phyloP scores from a whole-genome alignment of 2,888 invertebrate species.

The Vanessa cardui region DNA sequence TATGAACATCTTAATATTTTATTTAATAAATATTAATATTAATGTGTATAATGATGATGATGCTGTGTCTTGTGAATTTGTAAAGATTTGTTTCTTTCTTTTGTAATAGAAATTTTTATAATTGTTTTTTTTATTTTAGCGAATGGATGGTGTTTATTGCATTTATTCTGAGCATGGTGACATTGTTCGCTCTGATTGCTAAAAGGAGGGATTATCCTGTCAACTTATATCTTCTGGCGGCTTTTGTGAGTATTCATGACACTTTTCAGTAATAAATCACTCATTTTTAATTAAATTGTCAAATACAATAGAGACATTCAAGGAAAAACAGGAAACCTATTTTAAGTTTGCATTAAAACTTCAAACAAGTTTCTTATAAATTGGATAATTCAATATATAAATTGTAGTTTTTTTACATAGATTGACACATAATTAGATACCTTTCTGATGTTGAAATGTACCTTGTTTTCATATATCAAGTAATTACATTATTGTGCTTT shows the following conservation, averaged over 20 bases:
- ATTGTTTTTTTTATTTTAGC: conserved; percentile 67
- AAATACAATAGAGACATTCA: not conserved
- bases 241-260: conserved; percentile 87
- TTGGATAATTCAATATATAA: too few species aligned
- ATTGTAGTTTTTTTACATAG: too few species aligned
- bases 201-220: conserved; percentile 90
- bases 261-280: not conserved
- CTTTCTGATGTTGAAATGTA: too few species aligned
- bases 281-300: not conserved
- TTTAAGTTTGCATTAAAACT: not conserved
- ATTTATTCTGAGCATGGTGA: conserved; percentile 85
- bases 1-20: too few species aligned
- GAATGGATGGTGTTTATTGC: conserved; percentile 86
- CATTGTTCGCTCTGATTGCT: conserved; percentile 86
- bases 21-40: too few species aligned
- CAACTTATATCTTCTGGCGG: conserved; percentile 90
- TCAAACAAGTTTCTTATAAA: too few species aligned
- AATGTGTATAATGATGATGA: too few species aligned
- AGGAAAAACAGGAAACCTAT: not conserved
- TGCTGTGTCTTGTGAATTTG: too few species aligned
- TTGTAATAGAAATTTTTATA: not conserved
- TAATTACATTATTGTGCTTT: too few species aligned
- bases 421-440: too few species aligned
- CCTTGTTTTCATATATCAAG: too few species aligned
- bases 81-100: too few species aligned